Evolutionary conservation across 1,140 invertebrate species (phyloP).

Genomic region (Temnothorax curvispinosus): DNA sequence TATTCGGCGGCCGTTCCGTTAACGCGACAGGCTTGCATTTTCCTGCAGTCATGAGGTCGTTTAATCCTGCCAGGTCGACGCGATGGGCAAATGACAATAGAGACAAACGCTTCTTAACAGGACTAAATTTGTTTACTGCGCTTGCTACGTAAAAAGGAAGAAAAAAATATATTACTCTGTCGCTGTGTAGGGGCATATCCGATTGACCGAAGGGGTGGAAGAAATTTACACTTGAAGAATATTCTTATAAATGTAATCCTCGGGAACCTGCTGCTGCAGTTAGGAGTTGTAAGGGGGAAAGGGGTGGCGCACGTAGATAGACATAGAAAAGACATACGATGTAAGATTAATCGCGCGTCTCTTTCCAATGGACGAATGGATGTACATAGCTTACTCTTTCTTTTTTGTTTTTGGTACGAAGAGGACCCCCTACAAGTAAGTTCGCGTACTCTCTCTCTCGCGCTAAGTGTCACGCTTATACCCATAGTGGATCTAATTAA

Average conservation of each 20-base stretch:
- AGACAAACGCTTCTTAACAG: background rate
- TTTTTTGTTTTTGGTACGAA: constrained; percentile 36
- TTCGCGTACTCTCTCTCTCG: constrained; percentile 54
- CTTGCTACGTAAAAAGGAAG: background rate
- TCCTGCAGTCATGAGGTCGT: background rate
- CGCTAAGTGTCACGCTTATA: constrained; percentile 58
- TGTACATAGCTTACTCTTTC: constrained; percentile 51
- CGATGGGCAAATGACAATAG: constrained; percentile 16
- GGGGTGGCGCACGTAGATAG: constrained; percentile 6
- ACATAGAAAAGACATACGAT: constrained; percentile 5
- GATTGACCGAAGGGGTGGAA: background rate
- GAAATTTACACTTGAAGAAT: background rate
- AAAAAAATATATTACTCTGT: background rate
- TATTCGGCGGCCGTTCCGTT: background rate
- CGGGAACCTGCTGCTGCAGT: constrained; percentile 12
- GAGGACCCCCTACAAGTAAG: constrained; percentile 38
- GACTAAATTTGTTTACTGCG: background rate
- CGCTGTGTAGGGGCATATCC: background rate
- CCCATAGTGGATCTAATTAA: constrained; percentile 37
- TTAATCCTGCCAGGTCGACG: background rate
- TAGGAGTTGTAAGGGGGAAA: background rate
- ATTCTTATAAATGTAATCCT: constrained; percentile 3
- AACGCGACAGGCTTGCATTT: background rate
- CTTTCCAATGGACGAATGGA: constrained; percentile 36
- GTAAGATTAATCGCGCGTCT: constrained; percentile 54